Base-by-base conservation (phyloP, 2,113 vertebrate species). In the Hypanus sabinus region DNA sequence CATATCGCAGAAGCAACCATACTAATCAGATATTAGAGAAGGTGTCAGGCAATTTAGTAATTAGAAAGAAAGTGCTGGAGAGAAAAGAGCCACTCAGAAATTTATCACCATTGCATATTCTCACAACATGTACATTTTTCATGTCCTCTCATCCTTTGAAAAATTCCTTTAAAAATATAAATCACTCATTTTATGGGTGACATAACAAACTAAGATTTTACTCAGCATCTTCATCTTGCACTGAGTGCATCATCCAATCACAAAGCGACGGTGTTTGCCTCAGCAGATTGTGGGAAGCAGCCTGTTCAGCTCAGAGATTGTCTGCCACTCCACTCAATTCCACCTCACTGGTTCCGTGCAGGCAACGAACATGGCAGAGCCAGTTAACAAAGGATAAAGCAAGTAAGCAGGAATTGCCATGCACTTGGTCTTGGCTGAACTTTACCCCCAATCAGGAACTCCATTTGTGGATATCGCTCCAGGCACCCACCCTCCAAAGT, bases 181-280 rank as follows among this genome's bases (percentile, higher is more conserved):
- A 90, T 90, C 85, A 90, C 60, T 65, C 85, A 65, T 68, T 90
- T 90, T 90, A 65, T 65, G 85, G 60, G 85, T 68, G 5, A 90
- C 30, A 18, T 90, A 62, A 16, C 60, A 62, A 90, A 65, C 85
- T n/a, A n/a, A 90, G 65, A 33, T 65, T 90, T 90, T 33, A 20
- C 85, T 90, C 85, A 90, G 62, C 60, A n/a, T 90, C 60, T 90
- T 65, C 60, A 68, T 33, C 33, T 90, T 65, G 30, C 60, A 90
- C n/a, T 90, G 33, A 90, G 33, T 65, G 60, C 60, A 9, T 90
- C 6, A 18, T 60, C 85, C 60, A n/a, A 90, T 90, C 57, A 90
- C 60, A 90, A 65, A 90, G 85, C 20, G 33, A 68, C 12, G 14
- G 14, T 33, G 85, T 0, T 33, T 65, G 60, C 60, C 30, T 90